Evolutionary conservation across 2,888 invertebrate species (phyloP).

Genomic region (Hartigia nigra): DNA sequence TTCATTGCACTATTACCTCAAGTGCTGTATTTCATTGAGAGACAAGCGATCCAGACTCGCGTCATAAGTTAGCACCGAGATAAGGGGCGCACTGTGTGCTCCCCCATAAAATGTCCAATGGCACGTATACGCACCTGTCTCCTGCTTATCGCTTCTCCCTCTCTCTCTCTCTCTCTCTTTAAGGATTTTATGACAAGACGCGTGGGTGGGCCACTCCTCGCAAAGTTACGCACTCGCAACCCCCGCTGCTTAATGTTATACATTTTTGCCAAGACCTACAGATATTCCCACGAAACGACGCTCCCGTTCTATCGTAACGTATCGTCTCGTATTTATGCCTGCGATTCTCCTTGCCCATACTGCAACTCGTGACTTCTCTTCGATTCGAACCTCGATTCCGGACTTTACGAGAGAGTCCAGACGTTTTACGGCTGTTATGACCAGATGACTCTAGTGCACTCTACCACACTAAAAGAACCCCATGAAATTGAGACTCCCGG

Average conservation of each 20-base stretch:
- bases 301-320: not conserved
- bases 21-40: slow-evolving; percentile 28
- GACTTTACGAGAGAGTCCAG: not conserved
- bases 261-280: not conserved
- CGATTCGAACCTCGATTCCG: not conserved
- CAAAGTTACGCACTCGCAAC: slow-evolving; percentile 16
- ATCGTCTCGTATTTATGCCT: not conserved
- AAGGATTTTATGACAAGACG: slow-evolving; percentile 26
- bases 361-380: not conserved
- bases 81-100: slow-evolving; percentile 18
- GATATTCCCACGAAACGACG: not conserved
- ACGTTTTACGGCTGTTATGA: not conserved
- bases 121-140: slow-evolving; percentile 34
- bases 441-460: not conserved
- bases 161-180: slow-evolving; percentile 23
- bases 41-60: slow-evolving; percentile 15
- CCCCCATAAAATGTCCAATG: slow-evolving; percentile 14
- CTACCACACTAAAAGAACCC: not conserved
- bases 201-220: slow-evolving; percentile 52
- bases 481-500: not conserved
- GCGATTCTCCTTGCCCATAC: not conserved
- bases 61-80: slow-evolving; percentile 29
- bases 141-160: not conserved
- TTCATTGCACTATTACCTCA: slow-evolving; percentile 34
- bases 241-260: slow-evolving; percentile 1